Base-by-base conservation (phyloP, 1,140 invertebrate genomes). In the Penaeus chinensis region DNA sequence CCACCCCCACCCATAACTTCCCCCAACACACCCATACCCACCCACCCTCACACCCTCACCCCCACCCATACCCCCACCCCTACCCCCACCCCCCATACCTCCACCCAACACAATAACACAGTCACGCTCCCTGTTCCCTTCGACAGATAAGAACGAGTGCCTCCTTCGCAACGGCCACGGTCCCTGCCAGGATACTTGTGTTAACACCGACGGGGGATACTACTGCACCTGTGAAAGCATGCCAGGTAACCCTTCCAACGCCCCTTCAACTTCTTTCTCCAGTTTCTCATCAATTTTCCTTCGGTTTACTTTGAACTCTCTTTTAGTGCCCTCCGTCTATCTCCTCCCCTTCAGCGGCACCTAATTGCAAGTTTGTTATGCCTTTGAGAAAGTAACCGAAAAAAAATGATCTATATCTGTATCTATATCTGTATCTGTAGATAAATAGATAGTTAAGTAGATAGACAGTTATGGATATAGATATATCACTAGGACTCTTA, bases 111-210 rank as follows among this genome's bases (percentile, higher is more conserved):
- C 27, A 74, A 32, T 13, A 13, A 18, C 18, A 32, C 32, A 3
- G n/a, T 18, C 69, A 24, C 18, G 24, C n/a, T 27, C 24, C n/a
- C 37, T 4, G 10, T 83, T 85, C 77, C 74, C 42, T 5, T 61
- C 42, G n/a, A 37, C 74, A 94, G 95, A 95, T 91, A 92, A 94
- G 66, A 94, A 95, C 91, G 95, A 95, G 91, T 95, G 95, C 90
- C 91, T 93, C 7, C 90, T 93, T 10, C 93, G 94, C 86, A 94
- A 94, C 91, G 94, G 95, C 5, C 95, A 95, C 88, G 95, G 95
- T 4, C 94, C 95, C 27, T 95, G 95, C 91, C 94, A 95, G 91
- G 94, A 94, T 80, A 92, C 87, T 18, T 91, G 91, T 79, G 61
- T 80, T 69, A 91, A 91, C 85, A 90, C 89, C 13, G 91, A 90